phyloP scores from a whole-genome alignment of 2,797 vertebrate species.

The Eospalax fontanierii region DNA sequence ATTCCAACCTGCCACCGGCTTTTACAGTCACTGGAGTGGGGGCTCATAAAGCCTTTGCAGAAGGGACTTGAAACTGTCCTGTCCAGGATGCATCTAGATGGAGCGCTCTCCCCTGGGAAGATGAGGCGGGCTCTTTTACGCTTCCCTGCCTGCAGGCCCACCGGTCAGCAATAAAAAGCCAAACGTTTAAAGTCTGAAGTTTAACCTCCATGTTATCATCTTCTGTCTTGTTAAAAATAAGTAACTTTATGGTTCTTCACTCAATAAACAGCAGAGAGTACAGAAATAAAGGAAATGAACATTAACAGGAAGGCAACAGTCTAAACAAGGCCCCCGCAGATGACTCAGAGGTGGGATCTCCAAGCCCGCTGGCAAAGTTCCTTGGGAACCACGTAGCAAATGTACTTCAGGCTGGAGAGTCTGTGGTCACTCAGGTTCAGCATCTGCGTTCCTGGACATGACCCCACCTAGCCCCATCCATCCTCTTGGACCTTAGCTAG shows the following conservation, averaged over 20 bases:
- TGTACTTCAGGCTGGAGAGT: background rate
- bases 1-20: background rate
- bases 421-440: background rate
- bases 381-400: background rate
- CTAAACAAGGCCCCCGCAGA: conserved; percentile 6
- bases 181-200: conserved; percentile 55
- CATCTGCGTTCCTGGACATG: background rate
- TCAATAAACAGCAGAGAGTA: conserved; percentile 52
- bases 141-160: background rate
- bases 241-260: conserved; percentile 57
- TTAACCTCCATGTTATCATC: conserved; percentile 38
- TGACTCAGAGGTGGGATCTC: background rate
- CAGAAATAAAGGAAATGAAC: conserved; percentile 36
- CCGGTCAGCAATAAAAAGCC: conserved; percentile 36
- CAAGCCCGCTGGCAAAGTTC: background rate
- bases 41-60: background rate
- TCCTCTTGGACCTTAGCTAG: background rate
- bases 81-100: background rate
- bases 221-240: conserved; percentile 60
- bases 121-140: background rate
- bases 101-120: background rate
- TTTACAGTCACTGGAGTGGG: background rate
- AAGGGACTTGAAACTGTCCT: background rate
- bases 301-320: conserved; percentile 40
- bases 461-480: background rate